phyloP scores from a whole-genome alignment of 2,797 vertebrate species.

The Tenualosa thibaudeaui region DNA sequence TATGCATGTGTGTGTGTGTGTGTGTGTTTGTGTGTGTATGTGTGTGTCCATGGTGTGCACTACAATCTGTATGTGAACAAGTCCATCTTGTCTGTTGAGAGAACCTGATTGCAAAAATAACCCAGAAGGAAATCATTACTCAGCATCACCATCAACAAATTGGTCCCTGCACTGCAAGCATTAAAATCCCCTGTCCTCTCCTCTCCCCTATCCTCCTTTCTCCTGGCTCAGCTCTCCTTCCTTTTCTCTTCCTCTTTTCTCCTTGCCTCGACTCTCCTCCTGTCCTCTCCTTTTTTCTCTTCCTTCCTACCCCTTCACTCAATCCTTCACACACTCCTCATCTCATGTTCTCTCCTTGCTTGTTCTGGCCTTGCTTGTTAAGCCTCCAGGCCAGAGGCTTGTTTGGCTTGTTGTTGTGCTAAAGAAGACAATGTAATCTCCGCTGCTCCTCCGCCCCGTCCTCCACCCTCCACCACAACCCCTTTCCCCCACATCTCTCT shows the following conservation, averaged over 20 bases:
- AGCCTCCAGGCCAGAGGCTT: conserved; percentile 1
- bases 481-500: not conserved
- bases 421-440: conserved; percentile 38
- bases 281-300: not conserved
- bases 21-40: not conserved
- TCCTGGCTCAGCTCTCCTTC: not conserved
- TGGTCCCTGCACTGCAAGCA: not conserved
- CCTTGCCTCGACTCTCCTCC: not conserved
- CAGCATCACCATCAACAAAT: not conserved
- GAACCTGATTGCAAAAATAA: not conserved
- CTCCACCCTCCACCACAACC: not conserved
- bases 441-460: not conserved
- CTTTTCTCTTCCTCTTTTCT: not conserved
- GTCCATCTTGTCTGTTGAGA: not conserved
- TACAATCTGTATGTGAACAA: not conserved
- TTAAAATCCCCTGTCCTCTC: not conserved
- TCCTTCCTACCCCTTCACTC: not conserved
- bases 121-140: not conserved
- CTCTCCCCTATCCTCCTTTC: not conserved
- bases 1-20: conserved; percentile 1
- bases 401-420: conserved; percentile 31
- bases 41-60: not conserved
- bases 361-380: not conserved
- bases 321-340: no score
- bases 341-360: not conserved